Base-by-base conservation (phyloP, 2,888 invertebrate species). In the Acrobasis suavella region DNA sequence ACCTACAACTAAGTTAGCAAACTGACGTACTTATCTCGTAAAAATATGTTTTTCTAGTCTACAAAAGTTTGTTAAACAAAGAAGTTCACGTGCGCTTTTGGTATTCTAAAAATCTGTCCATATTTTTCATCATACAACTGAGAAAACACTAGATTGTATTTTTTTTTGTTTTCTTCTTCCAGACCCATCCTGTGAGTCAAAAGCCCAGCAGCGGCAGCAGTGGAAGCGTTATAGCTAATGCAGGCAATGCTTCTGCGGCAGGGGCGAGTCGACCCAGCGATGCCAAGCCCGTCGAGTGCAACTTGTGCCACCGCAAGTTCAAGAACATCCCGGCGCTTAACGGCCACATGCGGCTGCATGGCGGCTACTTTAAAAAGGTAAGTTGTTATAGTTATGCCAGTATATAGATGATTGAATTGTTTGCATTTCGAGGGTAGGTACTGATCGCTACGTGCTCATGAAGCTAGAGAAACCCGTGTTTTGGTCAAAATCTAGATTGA, bases 281-380 rank as follows among this genome's bases (percentile, higher is more conserved):
- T 73, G 93, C 94, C 65, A 97, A 97, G 81, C 98, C 98, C 54
- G 98, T 98, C 65, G 97, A 98, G 86, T 99, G 99, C 91, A 97
- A 97, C 88, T 94, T 98, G 66, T 99, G 99, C 85, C 97, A 98
- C 88, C 95, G 98, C 74, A 96, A 97, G 85, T 99, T 99, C 92
- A 99, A 99, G 93, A 99, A 98, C 87, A 97, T 98, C 86, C 98
- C 98, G 22, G 99, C 99, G 38, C 95, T 99, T 63, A 99, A 99
- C 88, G 99, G 99, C 9, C 99, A 99, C 84, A 99, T 99, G 99
- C 94, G 99, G 77, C 93, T 99, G 69, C 99, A 99, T 86, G 99
- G 99, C 54, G 98, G 99, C 63, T 99, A 98, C 88, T 97, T 98
- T 82, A 98, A 98, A 89, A 98, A 97, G 95, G 96, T 96, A 87